Evolutionary conservation across 1,140 invertebrate genomes (phyloP).

Genomic region (Araneus ventricosus): DNA sequence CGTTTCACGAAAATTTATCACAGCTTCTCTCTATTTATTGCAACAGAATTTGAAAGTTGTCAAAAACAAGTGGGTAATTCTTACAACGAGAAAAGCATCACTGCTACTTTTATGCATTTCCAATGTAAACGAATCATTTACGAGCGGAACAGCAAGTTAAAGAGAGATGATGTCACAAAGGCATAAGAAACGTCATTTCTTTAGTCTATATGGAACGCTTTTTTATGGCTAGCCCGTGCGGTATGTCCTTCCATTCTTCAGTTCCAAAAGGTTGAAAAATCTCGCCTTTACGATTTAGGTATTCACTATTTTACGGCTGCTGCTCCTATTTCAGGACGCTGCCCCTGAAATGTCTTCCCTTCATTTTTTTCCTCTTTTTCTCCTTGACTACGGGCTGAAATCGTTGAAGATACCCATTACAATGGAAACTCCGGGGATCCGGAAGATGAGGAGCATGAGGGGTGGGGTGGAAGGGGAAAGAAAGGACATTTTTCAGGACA

Average conservation of each 20-base stretch:
- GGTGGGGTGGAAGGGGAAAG: neutral
- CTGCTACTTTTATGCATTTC: too few species aligned
- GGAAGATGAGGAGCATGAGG: neutral
- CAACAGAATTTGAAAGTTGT: too few species aligned
- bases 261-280: neutral
- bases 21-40: too few species aligned
- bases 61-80: too few species aligned
- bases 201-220: too few species aligned
- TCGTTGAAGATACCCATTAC: neutral
- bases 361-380: neutral
- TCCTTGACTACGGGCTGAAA: neutral
- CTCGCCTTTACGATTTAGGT: neutral
- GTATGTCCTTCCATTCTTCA: neutral
- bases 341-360: neutral
- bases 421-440: neutral
- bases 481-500: neutral
- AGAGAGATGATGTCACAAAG: too few species aligned
- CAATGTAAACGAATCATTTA: too few species aligned
- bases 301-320: slow-evolving; percentile 3
- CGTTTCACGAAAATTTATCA: too few species aligned
- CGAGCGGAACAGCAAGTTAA: too few species aligned
- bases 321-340: neutral
- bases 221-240: neutral
- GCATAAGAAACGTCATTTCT: too few species aligned
- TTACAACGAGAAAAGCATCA: too few species aligned